Conservation (phyloP, 64 coral and sea anemone genomes). For the Actinia equina region DNA sequence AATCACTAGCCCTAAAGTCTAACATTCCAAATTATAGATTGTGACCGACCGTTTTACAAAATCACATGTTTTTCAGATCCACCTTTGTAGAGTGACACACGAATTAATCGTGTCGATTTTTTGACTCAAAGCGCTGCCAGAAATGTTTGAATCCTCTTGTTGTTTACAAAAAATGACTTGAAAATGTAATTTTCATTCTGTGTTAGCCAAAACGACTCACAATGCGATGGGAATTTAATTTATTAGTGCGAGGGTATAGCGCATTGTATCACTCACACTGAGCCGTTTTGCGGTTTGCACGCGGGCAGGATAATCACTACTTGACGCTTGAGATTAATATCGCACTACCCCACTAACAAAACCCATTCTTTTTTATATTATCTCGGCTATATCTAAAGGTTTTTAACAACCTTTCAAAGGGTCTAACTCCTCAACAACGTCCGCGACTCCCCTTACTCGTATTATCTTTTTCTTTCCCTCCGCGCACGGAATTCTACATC, state of each 20-base stretch:
- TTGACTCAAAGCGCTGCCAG: background rate
- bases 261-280: background rate
- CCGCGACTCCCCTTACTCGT: background rate
- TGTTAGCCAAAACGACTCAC: background rate
- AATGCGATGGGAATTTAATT: background rate
- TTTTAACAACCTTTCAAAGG: slow-evolving; percentile 18
- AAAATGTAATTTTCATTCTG: background rate
- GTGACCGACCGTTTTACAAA: background rate
- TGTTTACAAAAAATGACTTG: background rate
- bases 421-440: background rate
- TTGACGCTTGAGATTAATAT: slow-evolving; percentile 18
- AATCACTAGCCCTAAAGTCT: background rate
- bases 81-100: background rate
- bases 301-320: background rate
- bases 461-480: background rate
- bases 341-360: background rate
- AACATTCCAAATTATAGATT: slow-evolving; percentile 2
- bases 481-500: background rate
- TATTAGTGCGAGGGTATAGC: background rate
- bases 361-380: background rate
- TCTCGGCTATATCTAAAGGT: slow-evolving; percentile 13
- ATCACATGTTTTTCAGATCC: background rate
- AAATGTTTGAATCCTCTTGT: background rate
- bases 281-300: background rate
- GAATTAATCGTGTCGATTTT: background rate